Evolutionary conservation across 2,113 vertebrate genomes (phyloP), one percentile per base, ranked within the genome.

Genomic region (Chloropsis hardwickii): DNA sequence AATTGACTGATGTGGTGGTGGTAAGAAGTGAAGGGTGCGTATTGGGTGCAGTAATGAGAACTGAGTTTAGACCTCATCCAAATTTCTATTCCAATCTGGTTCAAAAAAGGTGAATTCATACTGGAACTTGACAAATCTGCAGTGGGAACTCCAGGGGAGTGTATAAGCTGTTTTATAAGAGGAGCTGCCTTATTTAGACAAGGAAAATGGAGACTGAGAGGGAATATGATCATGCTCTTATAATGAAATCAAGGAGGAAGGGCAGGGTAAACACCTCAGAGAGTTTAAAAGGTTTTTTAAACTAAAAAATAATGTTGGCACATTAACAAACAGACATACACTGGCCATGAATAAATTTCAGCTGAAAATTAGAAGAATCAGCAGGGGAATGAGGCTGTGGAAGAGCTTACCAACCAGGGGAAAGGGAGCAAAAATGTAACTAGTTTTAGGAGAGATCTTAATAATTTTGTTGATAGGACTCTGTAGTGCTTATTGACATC

Each of bases 261-360:
- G 56, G 57, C 16, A 39, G n/a, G 28, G 20, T 66, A 81, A 89
- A 72, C 37, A 48, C 64, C 64, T 84, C 21, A 3, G 64, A 85
- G 74, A 22, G 8, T 61, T 89, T 53, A 22, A 66, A 73, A 81
- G 58, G 50, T 21, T 57, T 81, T 83, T 89, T n/a, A 86, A 93
- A 42, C 72, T 70, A 27, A 40, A 66, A 81, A 64, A 40, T 86
- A 65, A 53, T 50, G 65, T 45, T 93, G 88, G 85, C 92, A 85
- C 60, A 33, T 48, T 69, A 58, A 81, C 48, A 56, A 81, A 47
- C 61, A 80, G 72, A 57, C 57, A 35, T 88, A 48, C 39, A 1
- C 56, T 89, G 51, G 37, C 81, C 54, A 73, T 78, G 87, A 89
- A 86, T 91, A 78, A 86, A 95, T 87, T 89, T 57, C 53, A 87